Conservation (phyloP, 2,888 invertebrate genomes). For the Pandemis cinnamomeana region DNA sequence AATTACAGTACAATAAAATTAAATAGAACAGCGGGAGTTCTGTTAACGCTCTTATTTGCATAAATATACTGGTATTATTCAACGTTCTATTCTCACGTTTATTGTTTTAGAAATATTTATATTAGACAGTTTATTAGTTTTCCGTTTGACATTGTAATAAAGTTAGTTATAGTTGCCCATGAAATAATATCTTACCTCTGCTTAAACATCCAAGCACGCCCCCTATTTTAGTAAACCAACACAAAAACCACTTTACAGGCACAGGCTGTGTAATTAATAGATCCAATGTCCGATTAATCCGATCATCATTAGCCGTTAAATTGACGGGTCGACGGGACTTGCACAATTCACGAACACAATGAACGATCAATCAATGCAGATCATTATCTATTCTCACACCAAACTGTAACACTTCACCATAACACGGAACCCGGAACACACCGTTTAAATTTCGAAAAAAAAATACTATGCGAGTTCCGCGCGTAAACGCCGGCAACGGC, state of each 20-base stretch:
- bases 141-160: neutral
- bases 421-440: constrained; percentile 1
- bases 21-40: constrained; percentile 52
- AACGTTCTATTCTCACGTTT: constrained; percentile 51
- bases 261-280: constrained; percentile 49
- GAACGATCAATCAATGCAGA: constrained; percentile 52
- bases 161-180: neutral
- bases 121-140: neutral
- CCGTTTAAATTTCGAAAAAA: neutral
- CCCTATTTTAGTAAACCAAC: constrained; percentile 50
- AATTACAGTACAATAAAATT: constrained; percentile 50
- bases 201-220: constrained; percentile 51
- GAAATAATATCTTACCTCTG: constrained; percentile 48
- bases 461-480: constrained; percentile 51
- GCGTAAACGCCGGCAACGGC: constrained; percentile 59
- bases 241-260: constrained; percentile 51
- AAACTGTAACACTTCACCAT: constrained; percentile 9
- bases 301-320: constrained; percentile 48
- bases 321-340: constrained; percentile 52
- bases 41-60: constrained; percentile 59
- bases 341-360: constrained; percentile 49
- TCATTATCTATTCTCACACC: constrained; percentile 35
- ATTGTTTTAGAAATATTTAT: constrained; percentile 51
- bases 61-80: constrained; percentile 42
- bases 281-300: constrained; percentile 49